phyloP scores from a whole-genome alignment of 2,888 invertebrate genomes.

The Agrypnus murinus region DNA sequence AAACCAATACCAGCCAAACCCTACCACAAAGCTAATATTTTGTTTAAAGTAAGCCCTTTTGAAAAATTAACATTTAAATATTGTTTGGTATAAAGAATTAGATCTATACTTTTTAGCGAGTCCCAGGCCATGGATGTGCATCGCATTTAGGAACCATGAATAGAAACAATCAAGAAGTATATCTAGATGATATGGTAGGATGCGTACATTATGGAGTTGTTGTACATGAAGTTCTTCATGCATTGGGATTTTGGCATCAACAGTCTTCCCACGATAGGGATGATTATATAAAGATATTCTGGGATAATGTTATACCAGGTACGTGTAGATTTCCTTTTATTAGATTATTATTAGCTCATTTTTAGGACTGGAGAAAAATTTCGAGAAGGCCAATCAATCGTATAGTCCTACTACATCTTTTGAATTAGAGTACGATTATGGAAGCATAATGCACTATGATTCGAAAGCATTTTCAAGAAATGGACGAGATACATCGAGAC shows the following conservation, averaged over 20 bases:
- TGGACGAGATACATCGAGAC: slow-evolving; percentile 78
- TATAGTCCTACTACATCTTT: no score
- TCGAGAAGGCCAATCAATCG: slow-evolving; percentile 78
- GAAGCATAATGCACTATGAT: slow-evolving; percentile 84
- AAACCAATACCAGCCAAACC: no score
- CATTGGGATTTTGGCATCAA: slow-evolving; percentile 88
- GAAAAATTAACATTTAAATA: neutral
- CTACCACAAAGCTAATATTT: no score
- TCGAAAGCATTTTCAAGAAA: slow-evolving; percentile 80
- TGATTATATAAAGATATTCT: slow-evolving; percentile 81
- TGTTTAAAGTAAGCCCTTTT: no score
- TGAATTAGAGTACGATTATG: slow-evolving; percentile 81
- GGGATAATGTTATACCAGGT: slow-evolving; percentile 78
- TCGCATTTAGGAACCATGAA: slow-evolving; percentile 43
- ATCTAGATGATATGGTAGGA: slow-evolving; percentile 52
- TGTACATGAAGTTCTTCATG: slow-evolving; percentile 86
- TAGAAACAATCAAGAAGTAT: neutral
- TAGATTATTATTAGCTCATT: no score
- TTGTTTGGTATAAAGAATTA: no score
- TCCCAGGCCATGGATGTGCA: slow-evolving; percentile 41
- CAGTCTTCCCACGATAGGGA: slow-evolving; percentile 87
- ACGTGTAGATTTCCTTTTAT: no score
- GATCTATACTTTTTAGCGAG: neutral
- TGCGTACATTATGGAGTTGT: slow-evolving; percentile 79
- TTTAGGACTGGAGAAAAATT: slow-evolving; percentile 57